Evolutionary conservation across 1,140 invertebrate genomes (phyloP), one percentile per base, ranked within the genome.

Genomic region (Anoplolepis gracilipes): DNA sequence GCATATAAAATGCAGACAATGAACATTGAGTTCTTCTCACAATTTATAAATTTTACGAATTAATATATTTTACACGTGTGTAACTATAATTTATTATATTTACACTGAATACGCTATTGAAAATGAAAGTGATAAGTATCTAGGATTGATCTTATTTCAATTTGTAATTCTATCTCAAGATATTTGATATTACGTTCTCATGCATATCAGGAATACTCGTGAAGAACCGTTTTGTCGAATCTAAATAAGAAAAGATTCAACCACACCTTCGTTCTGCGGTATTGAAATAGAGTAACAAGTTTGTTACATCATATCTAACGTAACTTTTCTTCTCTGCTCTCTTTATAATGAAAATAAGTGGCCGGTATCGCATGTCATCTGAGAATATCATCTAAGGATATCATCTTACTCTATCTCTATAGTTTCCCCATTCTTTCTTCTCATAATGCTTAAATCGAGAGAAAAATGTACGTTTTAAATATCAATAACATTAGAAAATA

Each of bases 261-360:
- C 92, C 89, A 67, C 91, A 90, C 81, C 81, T 90, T 59, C 33
- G 70, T 84, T 84, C 73, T 93, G 92, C 76, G 92, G 93, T 91
- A 91, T 87, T 42, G 69, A 85, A 92, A 91, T 88, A 82, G 84
- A 73, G 42, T 62, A 85, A 87, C 64, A 79, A 84, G 87, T 85
- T 86, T 75, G 86, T 93, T 92, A 91, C 88, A n/a, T n/a, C n/a
- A n/a, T n/a, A n/a, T n/a, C 85, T 89, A 92, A 93, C 87, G 62
- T 84, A 84, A 79, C 57, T 85, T 79, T 77, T 85, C 57, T 33
- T 55, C 46, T 19, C 22, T 49, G 19, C 25, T 72, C 30, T n/a
- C 53, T 59, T 73, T 73, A 49, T 16, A 73, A 73, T 39, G 33
- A 19, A 81, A 33, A 30, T 19, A 33, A 85, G 72, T 69, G 42